Conservation (phyloP, 1,140 invertebrate species). For the Hylaeus anthracinus region DNA sequence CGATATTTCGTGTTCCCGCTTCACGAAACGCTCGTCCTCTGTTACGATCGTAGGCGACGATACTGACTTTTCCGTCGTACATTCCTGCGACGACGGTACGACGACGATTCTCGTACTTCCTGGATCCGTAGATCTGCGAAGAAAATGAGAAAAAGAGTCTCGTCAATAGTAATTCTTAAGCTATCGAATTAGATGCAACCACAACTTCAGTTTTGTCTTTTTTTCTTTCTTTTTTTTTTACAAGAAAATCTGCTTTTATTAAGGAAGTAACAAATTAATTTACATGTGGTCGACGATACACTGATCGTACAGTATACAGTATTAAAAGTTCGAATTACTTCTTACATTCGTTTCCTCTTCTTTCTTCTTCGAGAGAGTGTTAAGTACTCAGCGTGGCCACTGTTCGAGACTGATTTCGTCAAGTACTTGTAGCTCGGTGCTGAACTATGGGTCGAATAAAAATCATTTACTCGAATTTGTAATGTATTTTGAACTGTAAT, state of each 20-base stretch:
- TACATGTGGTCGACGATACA: constrained; percentile 17
- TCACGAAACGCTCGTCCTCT: neutral
- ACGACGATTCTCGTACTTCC: neutral
- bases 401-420: neutral
- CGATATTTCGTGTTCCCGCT: too few relatives aligned
- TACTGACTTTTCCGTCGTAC: neutral
- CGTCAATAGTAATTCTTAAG: constrained; percentile 34
- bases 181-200: constrained; percentile 25
- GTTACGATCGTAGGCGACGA: too few relatives aligned
- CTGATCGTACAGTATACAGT: neutral
- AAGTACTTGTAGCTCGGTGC: neutral
- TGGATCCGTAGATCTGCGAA: constrained; percentile 30
- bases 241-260: constrained; percentile 29
- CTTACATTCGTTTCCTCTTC: constrained; percentile 23
- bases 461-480: neutral
- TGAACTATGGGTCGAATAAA: neutral
- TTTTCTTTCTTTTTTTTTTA: neutral
- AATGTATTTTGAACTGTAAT: neutral
- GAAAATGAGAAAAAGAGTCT: constrained; percentile 43
- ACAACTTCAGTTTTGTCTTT: constrained; percentile 14
- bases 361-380: neutral
- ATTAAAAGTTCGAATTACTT: neutral
- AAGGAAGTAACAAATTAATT: neutral
- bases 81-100: neutral
- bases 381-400: neutral